phyloP scores from a whole-genome alignment of 2,113 vertebrate species.

The Suncus etruscus region DNA sequence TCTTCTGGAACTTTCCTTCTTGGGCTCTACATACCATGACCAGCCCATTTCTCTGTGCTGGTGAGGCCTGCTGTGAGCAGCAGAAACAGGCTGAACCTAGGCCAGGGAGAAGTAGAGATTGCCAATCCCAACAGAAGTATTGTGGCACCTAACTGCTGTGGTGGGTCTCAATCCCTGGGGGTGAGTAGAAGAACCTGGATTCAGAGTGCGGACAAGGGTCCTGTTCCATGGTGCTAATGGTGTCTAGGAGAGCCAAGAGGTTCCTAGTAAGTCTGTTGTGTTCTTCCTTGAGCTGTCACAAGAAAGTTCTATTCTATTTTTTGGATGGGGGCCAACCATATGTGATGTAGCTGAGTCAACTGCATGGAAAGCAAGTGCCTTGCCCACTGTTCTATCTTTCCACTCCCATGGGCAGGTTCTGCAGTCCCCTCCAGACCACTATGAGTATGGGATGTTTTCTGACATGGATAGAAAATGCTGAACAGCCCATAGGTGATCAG shows the following conservation, averaged over 20 bases:
- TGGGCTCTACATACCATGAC: not conserved
- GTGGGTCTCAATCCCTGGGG: not conserved
- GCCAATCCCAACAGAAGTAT: not conserved
- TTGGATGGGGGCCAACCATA: too few relatives aligned
- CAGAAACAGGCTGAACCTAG: not conserved
- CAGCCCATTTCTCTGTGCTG: not conserved
- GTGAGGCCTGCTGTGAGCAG: not conserved
- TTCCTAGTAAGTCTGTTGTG: not conserved
- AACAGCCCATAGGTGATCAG: not conserved
- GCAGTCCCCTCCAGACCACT: too few relatives aligned
- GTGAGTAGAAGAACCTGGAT: rapidly evolving
- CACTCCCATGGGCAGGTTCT: too few relatives aligned
- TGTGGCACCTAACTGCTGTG: not conserved
- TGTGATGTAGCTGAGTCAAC: too few relatives aligned
- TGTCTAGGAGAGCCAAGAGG: not conserved
- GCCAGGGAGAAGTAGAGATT: too few relatives aligned
- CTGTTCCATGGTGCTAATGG: not conserved
- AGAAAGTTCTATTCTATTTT: too few relatives aligned
- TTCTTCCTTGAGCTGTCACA: not conserved
- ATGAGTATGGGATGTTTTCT: too few relatives aligned
- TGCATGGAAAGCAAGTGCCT: too few relatives aligned
- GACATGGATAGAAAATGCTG: not conserved
- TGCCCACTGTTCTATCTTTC: too few relatives aligned
- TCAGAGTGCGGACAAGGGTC: not conserved
- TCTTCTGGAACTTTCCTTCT: not conserved